These are phyloP conservation scores for Zelostemma sp. DNA, from an alignment of 1,140 invertebrate species.

Conservation along the genomic window DNA sequence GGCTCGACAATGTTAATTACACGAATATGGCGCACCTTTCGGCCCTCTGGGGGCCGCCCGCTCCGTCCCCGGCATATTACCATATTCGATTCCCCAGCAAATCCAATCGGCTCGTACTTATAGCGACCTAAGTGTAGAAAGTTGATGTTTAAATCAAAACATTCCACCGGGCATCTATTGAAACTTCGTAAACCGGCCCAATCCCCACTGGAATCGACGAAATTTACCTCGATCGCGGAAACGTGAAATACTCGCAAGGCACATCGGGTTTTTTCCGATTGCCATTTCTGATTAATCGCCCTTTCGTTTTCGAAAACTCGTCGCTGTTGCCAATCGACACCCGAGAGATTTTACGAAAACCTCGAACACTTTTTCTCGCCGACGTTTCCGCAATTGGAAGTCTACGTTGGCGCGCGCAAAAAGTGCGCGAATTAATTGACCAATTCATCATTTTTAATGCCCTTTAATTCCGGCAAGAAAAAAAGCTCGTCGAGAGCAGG, in stretches of 20 bases:
- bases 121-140: constrained; percentile 53
- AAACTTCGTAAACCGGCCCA: constrained; percentile 8
- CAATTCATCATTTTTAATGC: too few relatives aligned
- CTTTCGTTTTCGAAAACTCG: too few relatives aligned
- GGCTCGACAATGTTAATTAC: constrained; percentile 56
- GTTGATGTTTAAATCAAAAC: constrained; percentile 59
- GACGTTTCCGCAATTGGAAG: too few relatives aligned
- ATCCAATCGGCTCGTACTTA: constrained; percentile 27
- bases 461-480: too few relatives aligned
- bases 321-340: too few relatives aligned
- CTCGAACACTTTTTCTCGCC: too few relatives aligned
- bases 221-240: constrained; percentile 34
- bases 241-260: constrained; percentile 6
- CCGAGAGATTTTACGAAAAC: too few relatives aligned
- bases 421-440: too few relatives aligned
- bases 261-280: constrained; percentile 17
- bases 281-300: not conserved
- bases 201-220: constrained; percentile 34
- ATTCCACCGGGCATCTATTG: constrained; percentile 20
- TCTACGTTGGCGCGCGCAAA: too few relatives aligned
- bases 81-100: constrained; percentile 38
- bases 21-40: constrained; percentile 29
- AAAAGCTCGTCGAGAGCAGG: too few relatives aligned
- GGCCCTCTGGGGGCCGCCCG: constrained; percentile 46
- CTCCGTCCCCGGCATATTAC: constrained; percentile 31